Evolutionary conservation across 2,888 invertebrate species (phyloP).

Genomic region (Plutella xylostella): DNA sequence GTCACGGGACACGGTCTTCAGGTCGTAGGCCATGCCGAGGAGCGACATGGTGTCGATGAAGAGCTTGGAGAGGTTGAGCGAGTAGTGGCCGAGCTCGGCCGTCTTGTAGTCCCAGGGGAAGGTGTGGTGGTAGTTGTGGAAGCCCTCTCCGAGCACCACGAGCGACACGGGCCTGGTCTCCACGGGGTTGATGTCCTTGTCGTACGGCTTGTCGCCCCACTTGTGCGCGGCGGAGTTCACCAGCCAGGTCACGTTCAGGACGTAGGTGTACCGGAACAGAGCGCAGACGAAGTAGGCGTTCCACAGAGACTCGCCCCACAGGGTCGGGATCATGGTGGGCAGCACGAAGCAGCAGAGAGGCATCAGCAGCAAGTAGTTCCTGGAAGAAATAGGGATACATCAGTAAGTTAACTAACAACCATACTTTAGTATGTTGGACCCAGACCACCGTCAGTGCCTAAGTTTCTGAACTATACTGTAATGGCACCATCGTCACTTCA

Average conservation of each 20-base stretch:
- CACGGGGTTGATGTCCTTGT: slow-evolving; percentile 78
- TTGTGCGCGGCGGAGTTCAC: slow-evolving; percentile 91
- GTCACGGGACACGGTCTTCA: slow-evolving; percentile 80
- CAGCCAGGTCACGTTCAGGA: slow-evolving; percentile 88
- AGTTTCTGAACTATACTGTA: no score
- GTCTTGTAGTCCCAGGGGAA: slow-evolving; percentile 91
- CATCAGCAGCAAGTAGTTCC: slow-evolving; percentile 80
- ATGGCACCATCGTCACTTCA: no score
- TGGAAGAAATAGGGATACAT: slow-evolving; percentile 45
- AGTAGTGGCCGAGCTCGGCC: slow-evolving; percentile 78
- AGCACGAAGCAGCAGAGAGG: slow-evolving; percentile 80
- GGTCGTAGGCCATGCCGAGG: slow-evolving; percentile 89
- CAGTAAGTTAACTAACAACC: no score
- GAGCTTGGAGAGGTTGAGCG: slow-evolving; percentile 77
- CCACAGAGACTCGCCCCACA: slow-evolving; percentile 79
- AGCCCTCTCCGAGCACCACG: slow-evolving; percentile 80
- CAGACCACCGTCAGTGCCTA: no score
- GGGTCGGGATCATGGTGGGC: slow-evolving; percentile 79
- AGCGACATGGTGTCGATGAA: slow-evolving; percentile 84
- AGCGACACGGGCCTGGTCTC: slow-evolving; percentile 76
- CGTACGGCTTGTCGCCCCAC: slow-evolving; percentile 79
- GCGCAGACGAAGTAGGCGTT: slow-evolving; percentile 77
- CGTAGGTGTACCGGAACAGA: slow-evolving; percentile 80
- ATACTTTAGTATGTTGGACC: no score
- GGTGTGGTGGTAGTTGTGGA: slow-evolving; percentile 89